Evolutionary conservation across 2,797 vertebrate genomes (phyloP), one percentile per base, ranked within the genome.

Genomic region (Acipenser oxyrinchus): DNA sequence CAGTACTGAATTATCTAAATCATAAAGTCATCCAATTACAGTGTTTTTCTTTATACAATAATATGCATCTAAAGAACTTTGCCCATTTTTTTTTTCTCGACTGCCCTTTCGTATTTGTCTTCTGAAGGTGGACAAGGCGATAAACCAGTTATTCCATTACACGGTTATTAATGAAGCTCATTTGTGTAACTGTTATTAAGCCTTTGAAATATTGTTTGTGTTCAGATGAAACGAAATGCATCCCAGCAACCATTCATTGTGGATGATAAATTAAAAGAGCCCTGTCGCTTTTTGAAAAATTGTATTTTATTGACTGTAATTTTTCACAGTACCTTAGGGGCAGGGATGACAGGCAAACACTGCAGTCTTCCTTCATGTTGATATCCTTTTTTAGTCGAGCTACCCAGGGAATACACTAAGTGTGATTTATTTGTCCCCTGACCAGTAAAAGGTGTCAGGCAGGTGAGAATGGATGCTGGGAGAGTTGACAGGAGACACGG

Each of bases 391-490:
- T 90, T 91, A 87, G 87, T 83, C 84, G 83, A 89, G 87, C 86
- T 91, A 89, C 83, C 90, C 84, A 81, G 96, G 92, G 93, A 95
- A 89, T 87, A 91, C 79, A 87, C 84, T 87, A 90, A 86, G 91
- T 92, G 90, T 99, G 95, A 97, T 96, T 95, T 94, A 96, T 97
- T 95, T 93, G 89, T 94, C 90, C 90, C 91, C 77, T 84, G 90
- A 86, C 88, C 84, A 84, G 86, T 84, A 88, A 92, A 93, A 94
- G 91, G 86, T 93, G 93, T 92, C 87, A 85, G 87, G 88, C 84
- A 90, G 89, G 90, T 93, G 88, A 93, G 92, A 94, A 94, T 86
- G 86, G 86, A 93, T 91, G 87, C 86, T 82, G 52, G n/a, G 79
- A 77, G 83, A 85, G 87, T 83, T 87, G 86, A 91, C 90, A 88